Evolutionary conservation across 2,888 invertebrate genomes (phyloP).

Genomic region (Bruchidius siliquastri): DNA sequence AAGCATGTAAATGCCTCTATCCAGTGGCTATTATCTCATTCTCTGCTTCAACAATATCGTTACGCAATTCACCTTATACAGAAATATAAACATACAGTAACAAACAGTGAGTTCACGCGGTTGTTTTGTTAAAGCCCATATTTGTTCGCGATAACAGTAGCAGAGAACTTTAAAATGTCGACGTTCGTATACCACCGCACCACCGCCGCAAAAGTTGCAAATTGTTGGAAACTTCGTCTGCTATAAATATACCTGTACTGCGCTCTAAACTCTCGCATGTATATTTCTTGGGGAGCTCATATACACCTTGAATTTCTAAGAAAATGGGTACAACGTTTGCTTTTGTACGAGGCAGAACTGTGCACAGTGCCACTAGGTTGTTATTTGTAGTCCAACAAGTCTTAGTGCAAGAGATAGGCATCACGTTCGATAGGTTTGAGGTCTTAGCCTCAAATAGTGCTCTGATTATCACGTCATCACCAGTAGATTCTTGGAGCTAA

Average conservation of each 20-base stretch:
- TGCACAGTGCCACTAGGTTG: not conserved
- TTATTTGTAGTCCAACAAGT: too few species aligned
- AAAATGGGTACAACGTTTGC: not conserved
- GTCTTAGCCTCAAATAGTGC: too few species aligned
- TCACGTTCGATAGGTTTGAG: too few species aligned
- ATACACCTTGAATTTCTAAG: not conserved
- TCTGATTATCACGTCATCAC: too few species aligned
- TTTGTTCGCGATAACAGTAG: not conserved
- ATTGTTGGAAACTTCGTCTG: not conserved
- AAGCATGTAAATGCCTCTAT: too few species aligned
- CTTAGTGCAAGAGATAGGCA: too few species aligned
- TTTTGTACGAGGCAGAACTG: not conserved
- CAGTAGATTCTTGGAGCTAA: too few species aligned
- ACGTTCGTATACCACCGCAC: not conserved
- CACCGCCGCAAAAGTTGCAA: not conserved
- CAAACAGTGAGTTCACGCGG: not conserved
- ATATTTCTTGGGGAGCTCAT: not conserved
- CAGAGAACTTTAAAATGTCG: not conserved
- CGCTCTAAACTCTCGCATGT: not conserved
- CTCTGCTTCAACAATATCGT: too few species aligned
- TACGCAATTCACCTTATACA: too few species aligned
- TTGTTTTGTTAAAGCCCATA: not conserved
- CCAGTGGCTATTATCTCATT: too few species aligned
- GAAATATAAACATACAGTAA: not conserved
- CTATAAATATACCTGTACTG: not conserved